Percentiles rank a stretch among this genome's conserved stretches.
These are phyloP conservation scores for Piezodorus guildinii DNA, from an alignment of 1,140 invertebrate species.

Conservation along the genomic window DNA sequence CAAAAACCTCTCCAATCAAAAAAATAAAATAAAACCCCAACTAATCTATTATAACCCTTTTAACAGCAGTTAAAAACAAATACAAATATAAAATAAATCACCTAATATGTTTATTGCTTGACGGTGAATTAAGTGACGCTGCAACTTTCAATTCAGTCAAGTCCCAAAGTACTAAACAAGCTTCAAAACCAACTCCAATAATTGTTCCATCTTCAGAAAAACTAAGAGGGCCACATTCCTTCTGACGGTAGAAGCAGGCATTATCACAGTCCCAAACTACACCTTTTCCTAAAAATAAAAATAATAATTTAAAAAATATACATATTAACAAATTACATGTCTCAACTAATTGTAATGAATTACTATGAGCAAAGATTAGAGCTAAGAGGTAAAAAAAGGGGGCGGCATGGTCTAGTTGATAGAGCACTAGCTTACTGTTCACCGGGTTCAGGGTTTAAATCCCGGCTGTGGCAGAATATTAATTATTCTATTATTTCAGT, in stretches of 20 bases:
- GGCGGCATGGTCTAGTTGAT: too few species aligned
- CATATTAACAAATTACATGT: conserved; percentile 17
- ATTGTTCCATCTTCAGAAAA: conserved; percentile 69
- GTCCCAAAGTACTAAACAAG: conserved; percentile 58
- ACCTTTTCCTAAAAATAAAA: conserved; percentile 36
- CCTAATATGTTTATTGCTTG: conserved; percentile 15
- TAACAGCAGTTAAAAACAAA: too few species aligned
- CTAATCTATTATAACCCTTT: too few species aligned
- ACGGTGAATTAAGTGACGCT: conserved; percentile 24
- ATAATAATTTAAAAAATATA: conserved; percentile 24
- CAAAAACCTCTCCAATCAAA: too few species aligned
- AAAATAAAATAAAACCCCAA: too few species aligned
- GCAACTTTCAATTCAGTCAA: conserved; percentile 24
- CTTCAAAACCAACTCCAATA: conserved; percentile 55
- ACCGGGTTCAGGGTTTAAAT: too few species aligned
- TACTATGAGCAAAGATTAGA: too few species aligned
- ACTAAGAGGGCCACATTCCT: conserved; percentile 41
- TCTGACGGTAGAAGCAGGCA: conserved; percentile 48
- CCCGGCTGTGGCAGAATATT: too few species aligned
- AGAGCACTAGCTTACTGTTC: too few species aligned
- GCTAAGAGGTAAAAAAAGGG: too few species aligned
- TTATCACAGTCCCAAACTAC: conserved; percentile 53
- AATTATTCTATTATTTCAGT: too few species aligned
- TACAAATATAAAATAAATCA: conserved; percentile 17
- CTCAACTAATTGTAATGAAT: not conserved